Conservation (phyloP, 2,113 vertebrate species). For the Trinectes maculatus region DNA sequence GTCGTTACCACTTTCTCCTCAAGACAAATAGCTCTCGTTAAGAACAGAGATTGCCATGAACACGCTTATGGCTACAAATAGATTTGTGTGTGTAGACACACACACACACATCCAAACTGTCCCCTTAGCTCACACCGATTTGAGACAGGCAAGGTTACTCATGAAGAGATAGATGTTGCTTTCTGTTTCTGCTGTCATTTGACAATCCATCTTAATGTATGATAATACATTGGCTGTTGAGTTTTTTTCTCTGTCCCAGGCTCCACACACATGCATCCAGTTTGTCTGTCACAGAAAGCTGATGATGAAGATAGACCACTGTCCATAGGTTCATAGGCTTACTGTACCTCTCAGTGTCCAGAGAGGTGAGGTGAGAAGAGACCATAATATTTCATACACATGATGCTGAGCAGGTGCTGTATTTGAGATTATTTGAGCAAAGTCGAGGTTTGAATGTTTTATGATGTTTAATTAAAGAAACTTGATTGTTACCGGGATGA, state of each 20-base stretch:
- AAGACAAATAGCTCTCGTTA: constrained; percentile 1
- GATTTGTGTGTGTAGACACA: constrained; percentile 19
- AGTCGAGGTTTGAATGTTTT: neutral
- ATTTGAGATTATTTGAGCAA: constrained; percentile 3
- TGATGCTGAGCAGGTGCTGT: neutral
- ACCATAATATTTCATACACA: neutral
- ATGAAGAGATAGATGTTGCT: constrained; percentile 66
- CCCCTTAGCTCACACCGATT: constrained; percentile 60
- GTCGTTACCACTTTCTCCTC: constrained; percentile 1
- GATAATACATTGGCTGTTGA: constrained; percentile 68
- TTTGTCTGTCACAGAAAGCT: constrained; percentile 61
- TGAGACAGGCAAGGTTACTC: constrained; percentile 72
- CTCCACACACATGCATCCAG: constrained; percentile 57
- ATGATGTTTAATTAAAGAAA: neutral
- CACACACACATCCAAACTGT: constrained; percentile 25
- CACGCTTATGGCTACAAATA: constrained; percentile 14
- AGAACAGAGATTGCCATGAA: constrained; percentile 5
- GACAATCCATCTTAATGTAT: constrained; percentile 71
- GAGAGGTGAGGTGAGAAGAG: constrained; percentile 37
- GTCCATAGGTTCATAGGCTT: constrained; percentile 33
- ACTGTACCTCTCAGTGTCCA: constrained; percentile 54
- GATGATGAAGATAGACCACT: constrained; percentile 70
- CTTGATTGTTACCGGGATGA: constrained; percentile 10
- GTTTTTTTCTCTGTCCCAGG: constrained; percentile 33
- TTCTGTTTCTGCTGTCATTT: constrained; percentile 65